phyloP scores from a whole-genome alignment of 2,113 vertebrate species.

The Pipra filicauda region DNA sequence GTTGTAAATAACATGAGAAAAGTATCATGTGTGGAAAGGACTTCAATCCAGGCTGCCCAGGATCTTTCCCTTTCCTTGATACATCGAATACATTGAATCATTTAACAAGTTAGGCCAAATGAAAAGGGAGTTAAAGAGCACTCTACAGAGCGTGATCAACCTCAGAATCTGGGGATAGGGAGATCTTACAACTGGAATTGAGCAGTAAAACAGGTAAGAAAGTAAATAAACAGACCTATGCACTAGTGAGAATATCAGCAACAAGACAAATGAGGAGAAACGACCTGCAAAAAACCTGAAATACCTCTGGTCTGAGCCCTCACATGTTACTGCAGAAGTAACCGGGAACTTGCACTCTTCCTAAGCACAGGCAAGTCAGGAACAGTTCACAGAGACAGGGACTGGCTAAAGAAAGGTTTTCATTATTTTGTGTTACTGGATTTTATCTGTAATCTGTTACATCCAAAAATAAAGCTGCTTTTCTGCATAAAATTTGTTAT shows the following conservation, averaged over 20 bases:
- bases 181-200: background rate
- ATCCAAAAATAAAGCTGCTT: background rate
- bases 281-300: background rate
- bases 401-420: background rate
- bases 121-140: background rate
- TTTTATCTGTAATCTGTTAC: background rate
- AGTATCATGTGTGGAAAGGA: background rate
- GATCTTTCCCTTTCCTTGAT: background rate
- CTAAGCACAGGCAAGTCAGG: background rate
- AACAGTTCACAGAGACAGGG: background rate
- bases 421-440: background rate
- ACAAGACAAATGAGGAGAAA: background rate
- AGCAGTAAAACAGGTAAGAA: background rate
- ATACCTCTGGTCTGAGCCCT: background rate
- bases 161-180: background rate
- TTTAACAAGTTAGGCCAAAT: background rate
- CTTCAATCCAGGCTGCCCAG: background rate
- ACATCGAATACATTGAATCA: background rate
- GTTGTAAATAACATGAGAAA: background rate
- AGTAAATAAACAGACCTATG: background rate
- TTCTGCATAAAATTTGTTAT: background rate
- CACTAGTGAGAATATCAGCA: background rate
- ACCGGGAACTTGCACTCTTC: background rate
- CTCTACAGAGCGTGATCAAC: background rate
- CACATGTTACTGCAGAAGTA: background rate